phyloP scores from a whole-genome alignment of 2,888 invertebrate species.

The Orchestes rusci region DNA sequence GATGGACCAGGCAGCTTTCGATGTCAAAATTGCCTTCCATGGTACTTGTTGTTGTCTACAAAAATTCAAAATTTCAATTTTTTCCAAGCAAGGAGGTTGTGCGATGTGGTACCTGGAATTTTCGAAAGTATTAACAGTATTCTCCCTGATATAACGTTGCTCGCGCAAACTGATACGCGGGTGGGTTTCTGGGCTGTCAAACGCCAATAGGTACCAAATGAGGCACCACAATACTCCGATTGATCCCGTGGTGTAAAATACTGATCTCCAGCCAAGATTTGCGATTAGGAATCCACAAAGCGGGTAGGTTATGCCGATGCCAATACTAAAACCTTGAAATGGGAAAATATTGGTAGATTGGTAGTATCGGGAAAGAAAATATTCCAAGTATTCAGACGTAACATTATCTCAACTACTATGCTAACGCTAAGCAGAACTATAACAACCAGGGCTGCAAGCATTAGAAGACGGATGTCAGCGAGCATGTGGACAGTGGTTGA shows the following conservation, averaged over 20 bases:
- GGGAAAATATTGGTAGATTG: too few species aligned
- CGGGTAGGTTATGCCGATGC: slow-evolving; percentile 64
- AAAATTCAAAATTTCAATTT: too few species aligned
- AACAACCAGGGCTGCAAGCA: too few species aligned
- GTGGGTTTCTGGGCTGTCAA: slow-evolving; percentile 60
- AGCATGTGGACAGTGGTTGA: too few species aligned
- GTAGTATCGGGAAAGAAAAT: too few species aligned
- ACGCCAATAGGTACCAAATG: slow-evolving; percentile 62
- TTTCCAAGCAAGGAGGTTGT: too few species aligned
- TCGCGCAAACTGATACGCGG: slow-evolving; percentile 60
- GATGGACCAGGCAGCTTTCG: slow-evolving; percentile 62
- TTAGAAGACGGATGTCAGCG: too few species aligned
- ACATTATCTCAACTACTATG: too few species aligned
- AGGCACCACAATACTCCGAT: slow-evolving; percentile 57
- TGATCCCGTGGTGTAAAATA: slow-evolving; percentile 63
- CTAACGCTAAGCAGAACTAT: too few species aligned
- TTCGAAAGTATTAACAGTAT: slow-evolving; percentile 47
- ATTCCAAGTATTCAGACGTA: too few species aligned
- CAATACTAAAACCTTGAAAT: slow-evolving; percentile 68
- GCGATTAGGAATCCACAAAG: slow-evolving; percentile 63
- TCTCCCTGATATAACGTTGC: slow-evolving; percentile 58
- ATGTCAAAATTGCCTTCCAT: slow-evolving; percentile 57
- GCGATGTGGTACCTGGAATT: slow-evolving; percentile 44
- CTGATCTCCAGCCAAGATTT: slow-evolving; percentile 58
- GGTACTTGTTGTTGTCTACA: slow-evolving; percentile 50